These are phyloP conservation scores for Protodeltote pygarga DNA, from an alignment of 2,888 invertebrate genomes.

Conservation along the genomic window DNA sequence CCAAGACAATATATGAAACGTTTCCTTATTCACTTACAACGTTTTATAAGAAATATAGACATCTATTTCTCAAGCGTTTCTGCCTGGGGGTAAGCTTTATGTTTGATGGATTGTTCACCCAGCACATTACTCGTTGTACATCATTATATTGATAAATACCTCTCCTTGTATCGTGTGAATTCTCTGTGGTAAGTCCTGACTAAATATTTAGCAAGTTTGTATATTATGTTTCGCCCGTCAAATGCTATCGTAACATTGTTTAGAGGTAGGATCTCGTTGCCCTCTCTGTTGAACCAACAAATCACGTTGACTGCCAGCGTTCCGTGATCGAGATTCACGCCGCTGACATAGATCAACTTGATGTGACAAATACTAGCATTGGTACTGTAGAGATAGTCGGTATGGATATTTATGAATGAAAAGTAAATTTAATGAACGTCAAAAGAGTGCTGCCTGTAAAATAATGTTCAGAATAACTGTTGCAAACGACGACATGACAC, in stretches of 20 bases:
- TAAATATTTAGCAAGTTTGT: conserved; percentile 41
- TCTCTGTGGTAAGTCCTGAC: conserved; percentile 28
- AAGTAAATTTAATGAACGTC: conserved; percentile 29
- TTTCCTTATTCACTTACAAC: conserved; percentile 36
- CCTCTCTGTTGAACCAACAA: conserved; percentile 50
- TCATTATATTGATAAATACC: conserved; percentile 46
- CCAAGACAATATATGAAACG: conserved; percentile 32
- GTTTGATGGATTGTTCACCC: conserved; percentile 47
- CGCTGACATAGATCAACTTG: conserved; percentile 50
- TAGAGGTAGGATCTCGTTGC: conserved; percentile 39
- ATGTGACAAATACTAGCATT: conserved; percentile 49
- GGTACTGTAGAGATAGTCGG: conserved; percentile 41
- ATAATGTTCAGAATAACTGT: too few species aligned
- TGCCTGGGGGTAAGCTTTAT: conserved; percentile 45
- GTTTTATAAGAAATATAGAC: conserved; percentile 42
- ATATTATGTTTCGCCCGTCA: conserved; percentile 25
- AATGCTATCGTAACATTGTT: conserved; percentile 49
- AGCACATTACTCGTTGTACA: conserved; percentile 39
- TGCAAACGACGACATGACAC: too few species aligned
- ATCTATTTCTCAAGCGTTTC: conserved; percentile 42
- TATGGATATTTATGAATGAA: conserved; percentile 44
- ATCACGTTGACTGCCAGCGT: conserved; percentile 51
- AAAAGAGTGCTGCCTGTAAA: neutral
- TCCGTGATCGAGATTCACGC: conserved; percentile 52
- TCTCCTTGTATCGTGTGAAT: conserved; percentile 40